Evolutionary conservation across 2,888 invertebrate species (phyloP).

Genomic region (Gari tellinella): DNA sequence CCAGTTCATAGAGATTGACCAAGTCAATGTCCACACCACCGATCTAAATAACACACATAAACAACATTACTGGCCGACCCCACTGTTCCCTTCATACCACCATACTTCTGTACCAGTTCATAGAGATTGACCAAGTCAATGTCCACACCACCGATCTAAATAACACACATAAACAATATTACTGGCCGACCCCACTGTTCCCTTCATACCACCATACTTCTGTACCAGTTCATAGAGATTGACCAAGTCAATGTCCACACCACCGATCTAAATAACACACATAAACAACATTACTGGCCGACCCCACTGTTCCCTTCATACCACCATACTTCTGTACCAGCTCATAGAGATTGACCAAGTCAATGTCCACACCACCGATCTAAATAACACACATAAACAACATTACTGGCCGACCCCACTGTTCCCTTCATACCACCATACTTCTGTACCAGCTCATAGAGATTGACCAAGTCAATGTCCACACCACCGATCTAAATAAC

Average conservation of each 20-base stretch:
- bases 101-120: constrained; percentile 92
- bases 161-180: background rate
- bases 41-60: constrained; percentile 85
- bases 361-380: constrained; percentile 96
- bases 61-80: too few relatives aligned
- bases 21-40: constrained; percentile 96
- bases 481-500: constrained; percentile 90
- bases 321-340: constrained; percentile 94
- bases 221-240: constrained; percentile 94
- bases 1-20: constrained; percentile 92
- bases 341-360: constrained; percentile 93
- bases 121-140: constrained; percentile 94
- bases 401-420: too few relatives aligned
- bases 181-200: constrained; percentile 92
- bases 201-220: constrained; percentile 92
- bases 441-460: constrained; percentile 93
- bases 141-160: constrained; percentile 93
- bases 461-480: constrained; percentile 94
- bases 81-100: constrained; percentile 93
- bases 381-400: constrained; percentile 3
- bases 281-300: too few relatives aligned
- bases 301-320: constrained; percentile 92
- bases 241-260: constrained; percentile 95
- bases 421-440: constrained; percentile 93
- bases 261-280: constrained; percentile 88